Percentiles rank a stretch among this genome's conserved stretches.
These are phyloP conservation scores for Apotomis capreana DNA, from an alignment of 2,888 invertebrate species.

Conservation along the genomic window DNA sequence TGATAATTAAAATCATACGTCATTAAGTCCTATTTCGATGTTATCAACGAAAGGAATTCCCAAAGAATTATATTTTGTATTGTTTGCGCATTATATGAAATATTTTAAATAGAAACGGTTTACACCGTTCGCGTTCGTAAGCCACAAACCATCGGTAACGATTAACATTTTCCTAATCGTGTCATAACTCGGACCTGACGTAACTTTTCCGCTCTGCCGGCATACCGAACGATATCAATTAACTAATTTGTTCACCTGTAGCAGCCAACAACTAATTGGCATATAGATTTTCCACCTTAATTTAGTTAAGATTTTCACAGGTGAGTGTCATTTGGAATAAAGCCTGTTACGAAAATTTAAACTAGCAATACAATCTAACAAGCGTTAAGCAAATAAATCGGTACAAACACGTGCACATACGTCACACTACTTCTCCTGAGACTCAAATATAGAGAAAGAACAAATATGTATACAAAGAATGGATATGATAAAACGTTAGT, in stretches of 20 bases:
- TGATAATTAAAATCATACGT: too few relatives aligned
- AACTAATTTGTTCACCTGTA: constrained; percentile 12
- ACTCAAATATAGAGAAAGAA: too few relatives aligned
- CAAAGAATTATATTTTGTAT: not conserved
- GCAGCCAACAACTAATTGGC: constrained; percentile 3
- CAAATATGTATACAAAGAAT: not conserved
- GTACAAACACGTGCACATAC: too few relatives aligned
- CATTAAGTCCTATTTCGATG: too few relatives aligned
- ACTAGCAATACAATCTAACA: too few relatives aligned
- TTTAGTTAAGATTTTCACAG: constrained; percentile 2
- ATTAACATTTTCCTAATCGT: not conserved
- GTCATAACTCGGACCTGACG: constrained; percentile 1
- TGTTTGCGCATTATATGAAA: not conserved
- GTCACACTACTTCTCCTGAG: too few relatives aligned
- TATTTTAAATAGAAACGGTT: not conserved
- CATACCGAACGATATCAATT: constrained; percentile 13
- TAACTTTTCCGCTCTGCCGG: constrained; percentile 19
- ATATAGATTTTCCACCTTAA: constrained; percentile 12
- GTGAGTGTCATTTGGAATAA: not conserved
- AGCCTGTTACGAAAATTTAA: not conserved
- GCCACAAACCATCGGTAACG: not conserved
- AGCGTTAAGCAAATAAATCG: too few relatives aligned
- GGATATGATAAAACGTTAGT: not conserved
- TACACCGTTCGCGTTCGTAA: not conserved
- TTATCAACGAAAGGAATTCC: too few relatives aligned